Evolutionary conservation across 2,113 vertebrate species (phyloP).

Genomic region (Pterocles orientalis): DNA sequence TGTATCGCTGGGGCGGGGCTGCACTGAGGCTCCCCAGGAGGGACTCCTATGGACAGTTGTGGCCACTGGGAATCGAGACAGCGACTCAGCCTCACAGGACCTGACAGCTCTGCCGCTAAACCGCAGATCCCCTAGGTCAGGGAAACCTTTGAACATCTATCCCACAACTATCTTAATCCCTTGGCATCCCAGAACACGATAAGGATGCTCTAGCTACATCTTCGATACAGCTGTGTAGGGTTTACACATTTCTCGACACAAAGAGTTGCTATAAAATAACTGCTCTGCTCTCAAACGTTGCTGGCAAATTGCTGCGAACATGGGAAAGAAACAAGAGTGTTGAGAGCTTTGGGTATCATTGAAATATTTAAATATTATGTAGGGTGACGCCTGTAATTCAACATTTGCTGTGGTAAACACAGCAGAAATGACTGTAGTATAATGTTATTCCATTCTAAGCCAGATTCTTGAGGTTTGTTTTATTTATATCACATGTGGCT

Average conservation of each 20-base stretch:
- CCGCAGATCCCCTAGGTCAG: neutral
- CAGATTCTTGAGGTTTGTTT: slow-evolving; percentile 60
- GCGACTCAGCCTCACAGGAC: neutral
- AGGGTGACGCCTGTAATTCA: slow-evolving; percentile 31
- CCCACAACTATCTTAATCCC: neutral
- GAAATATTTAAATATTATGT: slow-evolving; percentile 51
- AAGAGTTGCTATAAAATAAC: neutral
- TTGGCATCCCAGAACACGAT: neutral
- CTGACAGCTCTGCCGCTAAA: neutral
- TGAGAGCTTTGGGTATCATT: slow-evolving; percentile 15
- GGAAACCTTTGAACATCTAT: fast-evolving
- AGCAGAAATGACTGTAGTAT: slow-evolving; percentile 42
- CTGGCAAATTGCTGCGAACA: neutral
- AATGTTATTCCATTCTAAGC: slow-evolving; percentile 57
- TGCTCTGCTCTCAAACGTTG: neutral
- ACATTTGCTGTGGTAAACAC: slow-evolving; percentile 42
- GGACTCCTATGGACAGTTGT: neutral
- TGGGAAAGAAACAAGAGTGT: slow-evolving; percentile 37
- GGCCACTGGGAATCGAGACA: neutral
- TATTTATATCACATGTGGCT: slow-evolving; percentile 60
- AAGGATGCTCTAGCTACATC: neutral
- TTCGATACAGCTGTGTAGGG: neutral
- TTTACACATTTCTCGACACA: neutral
- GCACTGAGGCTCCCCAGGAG: neutral
- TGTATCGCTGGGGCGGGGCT: neutral